Conservation (phyloP, 2,113 vertebrate species). For the Barbus barbus region DNA sequence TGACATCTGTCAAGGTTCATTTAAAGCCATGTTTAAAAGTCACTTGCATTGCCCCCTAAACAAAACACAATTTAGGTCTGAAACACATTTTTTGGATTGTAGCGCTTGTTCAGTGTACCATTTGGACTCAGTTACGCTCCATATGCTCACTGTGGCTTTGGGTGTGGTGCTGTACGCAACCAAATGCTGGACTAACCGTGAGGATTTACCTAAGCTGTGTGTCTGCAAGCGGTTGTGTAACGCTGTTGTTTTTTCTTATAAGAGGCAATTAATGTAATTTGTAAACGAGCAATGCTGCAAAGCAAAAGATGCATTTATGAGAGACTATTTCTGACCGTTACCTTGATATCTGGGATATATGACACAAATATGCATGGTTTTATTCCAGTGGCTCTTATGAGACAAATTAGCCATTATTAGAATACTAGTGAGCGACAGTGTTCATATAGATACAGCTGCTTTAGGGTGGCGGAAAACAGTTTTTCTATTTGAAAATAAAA, state of each 20-base stretch:
- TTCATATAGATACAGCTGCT: neutral
- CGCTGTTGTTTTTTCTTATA: neutral
- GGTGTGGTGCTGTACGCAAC: constrained; percentile 47
- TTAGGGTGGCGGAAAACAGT: neutral
- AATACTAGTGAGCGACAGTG: neutral
- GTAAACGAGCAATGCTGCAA: neutral
- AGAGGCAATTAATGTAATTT: neutral
- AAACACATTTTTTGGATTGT: neutral
- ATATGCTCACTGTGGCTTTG: constrained; percentile 40
- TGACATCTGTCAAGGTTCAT: constrained; percentile 25
- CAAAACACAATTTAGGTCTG: neutral
- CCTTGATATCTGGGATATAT: neutral
- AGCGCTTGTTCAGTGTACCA: neutral
- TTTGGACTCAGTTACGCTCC: constrained; percentile 30
- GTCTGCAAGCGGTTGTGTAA: neutral
- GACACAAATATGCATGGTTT: neutral
- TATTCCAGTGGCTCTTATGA: neutral
- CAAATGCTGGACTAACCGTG: constrained; percentile 19
- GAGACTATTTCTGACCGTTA: neutral
- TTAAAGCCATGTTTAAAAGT: constrained; percentile 18
- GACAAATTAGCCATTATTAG: neutral
- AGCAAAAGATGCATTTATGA: neutral
- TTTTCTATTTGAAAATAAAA: neutral
- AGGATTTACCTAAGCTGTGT: constrained; percentile 34
- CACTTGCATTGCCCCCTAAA: neutral